Evolutionary conservation across 1,140 invertebrate species (phyloP), one percentile per base, ranked within the genome.

Genomic region (Mercenaria mercenaria): DNA sequence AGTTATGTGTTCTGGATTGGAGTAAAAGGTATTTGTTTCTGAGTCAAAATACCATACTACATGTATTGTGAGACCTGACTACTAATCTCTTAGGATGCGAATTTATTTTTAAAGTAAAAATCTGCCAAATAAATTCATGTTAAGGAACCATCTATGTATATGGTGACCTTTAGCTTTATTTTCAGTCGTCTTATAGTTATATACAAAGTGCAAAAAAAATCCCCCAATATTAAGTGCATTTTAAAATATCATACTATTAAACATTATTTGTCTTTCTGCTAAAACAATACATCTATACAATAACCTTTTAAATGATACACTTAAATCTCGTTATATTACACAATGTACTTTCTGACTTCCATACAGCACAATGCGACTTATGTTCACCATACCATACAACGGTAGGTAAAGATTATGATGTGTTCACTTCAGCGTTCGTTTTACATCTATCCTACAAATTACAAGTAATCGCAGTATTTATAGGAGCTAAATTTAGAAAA

Each of bases 401-500:
- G 10, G 67, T 39, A 29, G 59, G 67, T 72, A 39, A 50, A 15
- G 32, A 76, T 47, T 13, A 37, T 52, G 76, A 79, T 79, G 76
- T 79, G 43, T 23, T 37, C 47, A 26, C 47, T 3, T 41, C 76
- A 52, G 47, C 50, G 76, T 52, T 56, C 20, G 23, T 50, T 56
- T 79, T 50, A 37, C 76, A 50, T 79, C 76, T 79, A 56, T 50
- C 47, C 76, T 50, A 79, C 76, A 79, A 52, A 41, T n/a, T 32
- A 37, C 43, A 34, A 59, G 20, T 39, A 32, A 56, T 20, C 47
- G 11, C 29, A 37, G 76, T 79, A 79, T 79, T 79, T 79, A 79
- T 79, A 79, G 76, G 47, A 56, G 43, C 76, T 79, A 79, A 79
- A 52, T 79, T 79, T 79, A 79, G 76, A 4, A 56, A 56, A 32